phyloP scores from a whole-genome alignment of 2,797 vertebrate species.

The Vultur gryphus region DNA sequence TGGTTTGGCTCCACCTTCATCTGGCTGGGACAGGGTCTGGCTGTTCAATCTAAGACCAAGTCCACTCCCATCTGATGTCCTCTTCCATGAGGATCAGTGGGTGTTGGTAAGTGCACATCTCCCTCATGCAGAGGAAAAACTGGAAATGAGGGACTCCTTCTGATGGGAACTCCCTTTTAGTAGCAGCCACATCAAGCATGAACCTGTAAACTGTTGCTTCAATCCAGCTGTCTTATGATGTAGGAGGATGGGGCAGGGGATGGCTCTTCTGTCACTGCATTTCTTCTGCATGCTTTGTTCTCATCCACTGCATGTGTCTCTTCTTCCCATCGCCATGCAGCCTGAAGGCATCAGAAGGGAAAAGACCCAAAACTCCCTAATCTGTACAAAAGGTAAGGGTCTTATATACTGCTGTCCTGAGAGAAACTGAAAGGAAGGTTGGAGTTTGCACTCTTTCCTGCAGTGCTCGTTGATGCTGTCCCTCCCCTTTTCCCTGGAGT shows the following conservation, averaged over 20 bases:
- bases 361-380: constrained; percentile 46
- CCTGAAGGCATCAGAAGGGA: constrained; percentile 65
- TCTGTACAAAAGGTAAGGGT: constrained; percentile 53
- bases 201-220: background rate
- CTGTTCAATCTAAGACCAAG: background rate
- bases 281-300: background rate
- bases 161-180: background rate
- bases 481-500: background rate
- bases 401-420: background rate
- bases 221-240: background rate
- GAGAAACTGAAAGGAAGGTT: background rate
- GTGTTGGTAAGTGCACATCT: background rate
- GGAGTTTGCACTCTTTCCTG: background rate
- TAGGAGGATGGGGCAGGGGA: fast-evolving
- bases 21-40: background rate
- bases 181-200: background rate
- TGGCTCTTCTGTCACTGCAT: background rate
- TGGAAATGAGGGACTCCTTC: background rate
- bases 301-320: background rate
- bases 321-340: background rate
- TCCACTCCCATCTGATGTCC: background rate
- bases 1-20: background rate
- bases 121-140: background rate
- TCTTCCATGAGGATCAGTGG: background rate
- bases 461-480: background rate